Evolutionary conservation across 2,888 invertebrate species (phyloP), one percentile per base, ranked within the genome.

Genomic region (Lycia hirtaria): DNA sequence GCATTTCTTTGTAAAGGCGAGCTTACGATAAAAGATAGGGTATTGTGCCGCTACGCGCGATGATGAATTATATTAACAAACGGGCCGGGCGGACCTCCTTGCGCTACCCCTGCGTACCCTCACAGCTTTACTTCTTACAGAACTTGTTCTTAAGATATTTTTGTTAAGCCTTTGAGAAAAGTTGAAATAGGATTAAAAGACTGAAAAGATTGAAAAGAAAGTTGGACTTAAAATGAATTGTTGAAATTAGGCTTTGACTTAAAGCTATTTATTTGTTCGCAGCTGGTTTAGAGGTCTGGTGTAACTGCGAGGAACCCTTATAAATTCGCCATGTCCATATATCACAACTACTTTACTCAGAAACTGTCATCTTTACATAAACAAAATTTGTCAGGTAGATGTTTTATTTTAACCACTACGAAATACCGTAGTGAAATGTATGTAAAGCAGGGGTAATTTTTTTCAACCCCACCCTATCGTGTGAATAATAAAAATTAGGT

Each of bases 11-110:
- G 52, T 55, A 28, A 10, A 53, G 58, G 30, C 53, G 24, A 38
- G 52, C 45, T 53, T 17, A 22, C 45, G 45, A 47, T 53, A 32
- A 30, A 22, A 40, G 63, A 64, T 55, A 60, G 48, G 60, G 55
- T 52, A 55, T 57, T 57, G 63, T 60, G 60, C 28, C 55, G 55
- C 55, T 14, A 41, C 41, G 38, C 49, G 55, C 49, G 57, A 55
- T 57, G 57, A 60, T 55, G 63, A 45, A 63, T 63, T 60, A 60
- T 53, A 37, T 20, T 26, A 24, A 53, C 43, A 56, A 51, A 28
- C 57, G 51, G 47, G 7, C 40, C 35, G 7, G 4, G 17, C 30
- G 17, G 1, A 6, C 30, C 28, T 28, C 43, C 17, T 30, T 19
- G 30, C 6, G 44, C 17, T 0, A n/a, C 30, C 28, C 28, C 14